Evolutionary conservation across 2,888 invertebrate species (phyloP).

Genomic region (Orchesellides sinensis): DNA sequence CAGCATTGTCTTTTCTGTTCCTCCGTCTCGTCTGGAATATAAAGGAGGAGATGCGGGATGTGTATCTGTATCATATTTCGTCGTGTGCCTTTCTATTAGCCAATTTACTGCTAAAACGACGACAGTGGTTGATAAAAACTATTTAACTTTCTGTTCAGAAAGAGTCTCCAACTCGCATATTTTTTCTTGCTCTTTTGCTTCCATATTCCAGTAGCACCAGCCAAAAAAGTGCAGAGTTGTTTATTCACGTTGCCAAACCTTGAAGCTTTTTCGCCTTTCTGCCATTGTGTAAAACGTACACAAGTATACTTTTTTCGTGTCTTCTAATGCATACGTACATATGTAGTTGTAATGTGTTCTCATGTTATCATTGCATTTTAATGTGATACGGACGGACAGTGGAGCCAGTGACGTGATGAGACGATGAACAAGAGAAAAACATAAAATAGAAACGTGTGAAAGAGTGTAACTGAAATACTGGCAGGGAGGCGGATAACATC

Average conservation of each 20-base stretch:
- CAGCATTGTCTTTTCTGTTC: constrained; percentile 42
- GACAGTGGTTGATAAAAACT: too few species aligned
- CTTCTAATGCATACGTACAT: too few species aligned
- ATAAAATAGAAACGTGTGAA: constrained; percentile 12
- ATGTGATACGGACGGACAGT: constrained; percentile 56
- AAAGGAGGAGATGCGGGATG: background rate
- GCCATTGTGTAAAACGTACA: too few species aligned
- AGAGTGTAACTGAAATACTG: background rate
- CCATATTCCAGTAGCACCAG: background rate
- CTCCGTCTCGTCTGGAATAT: constrained; percentile 2
- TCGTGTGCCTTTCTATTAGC: background rate
- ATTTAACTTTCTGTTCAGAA: background rate
- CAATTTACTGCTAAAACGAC: too few species aligned
- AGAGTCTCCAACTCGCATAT: background rate
- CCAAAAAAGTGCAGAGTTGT: constrained; percentile 13
- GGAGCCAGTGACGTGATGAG: constrained; percentile 61
- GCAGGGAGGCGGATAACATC: background rate
- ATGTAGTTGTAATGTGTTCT: constrained; percentile 5
- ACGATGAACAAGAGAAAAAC: background rate
- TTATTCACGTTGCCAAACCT: constrained; percentile 23
- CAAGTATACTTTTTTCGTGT: too few species aligned
- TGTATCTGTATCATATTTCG: background rate
- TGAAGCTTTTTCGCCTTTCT: too few species aligned
- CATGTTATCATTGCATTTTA: constrained; percentile 33
- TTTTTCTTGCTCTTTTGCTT: background rate